Conservation (phyloP, 2,113 vertebrate genomes). For the Hyperoodon ampullatus region DNA sequence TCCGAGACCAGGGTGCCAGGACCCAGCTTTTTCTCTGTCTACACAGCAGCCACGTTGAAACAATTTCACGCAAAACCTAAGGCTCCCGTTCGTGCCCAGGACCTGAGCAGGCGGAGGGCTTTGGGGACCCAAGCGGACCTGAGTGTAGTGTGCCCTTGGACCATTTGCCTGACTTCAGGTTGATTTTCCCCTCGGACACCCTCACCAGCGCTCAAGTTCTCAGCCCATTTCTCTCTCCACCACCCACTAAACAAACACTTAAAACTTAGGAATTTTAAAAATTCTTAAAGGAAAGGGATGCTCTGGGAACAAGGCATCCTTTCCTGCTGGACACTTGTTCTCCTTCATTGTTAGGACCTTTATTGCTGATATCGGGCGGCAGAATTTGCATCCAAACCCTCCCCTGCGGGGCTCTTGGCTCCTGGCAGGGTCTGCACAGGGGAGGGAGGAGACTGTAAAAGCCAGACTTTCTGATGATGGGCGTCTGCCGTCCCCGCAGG, state of each 20-base stretch:
- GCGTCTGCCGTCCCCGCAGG: accelerated
- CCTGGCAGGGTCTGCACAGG: background rate
- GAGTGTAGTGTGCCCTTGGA: accelerated
- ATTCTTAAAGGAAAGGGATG: accelerated
- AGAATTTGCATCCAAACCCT: background rate
- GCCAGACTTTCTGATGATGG: accelerated
- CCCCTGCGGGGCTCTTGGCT: no score
- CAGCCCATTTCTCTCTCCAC: background rate
- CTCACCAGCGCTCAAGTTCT: accelerated
- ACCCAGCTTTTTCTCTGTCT: accelerated
- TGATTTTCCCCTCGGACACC: background rate
- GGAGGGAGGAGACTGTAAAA: background rate
- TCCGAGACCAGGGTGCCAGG: background rate
- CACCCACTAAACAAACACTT: background rate
- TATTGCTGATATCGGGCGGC: accelerated
- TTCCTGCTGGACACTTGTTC: accelerated
- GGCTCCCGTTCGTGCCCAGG: background rate
- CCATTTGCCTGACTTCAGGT: background rate
- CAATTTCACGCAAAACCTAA: background rate
- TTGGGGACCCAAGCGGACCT: accelerated
- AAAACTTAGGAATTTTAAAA: background rate
- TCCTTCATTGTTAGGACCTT: background rate
- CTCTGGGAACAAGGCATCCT: accelerated
- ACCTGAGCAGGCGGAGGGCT: accelerated
- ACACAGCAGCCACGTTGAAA: accelerated